Conservation (phyloP, 64 coral and sea anemone genomes). For the Trachythela sp. region DNA sequence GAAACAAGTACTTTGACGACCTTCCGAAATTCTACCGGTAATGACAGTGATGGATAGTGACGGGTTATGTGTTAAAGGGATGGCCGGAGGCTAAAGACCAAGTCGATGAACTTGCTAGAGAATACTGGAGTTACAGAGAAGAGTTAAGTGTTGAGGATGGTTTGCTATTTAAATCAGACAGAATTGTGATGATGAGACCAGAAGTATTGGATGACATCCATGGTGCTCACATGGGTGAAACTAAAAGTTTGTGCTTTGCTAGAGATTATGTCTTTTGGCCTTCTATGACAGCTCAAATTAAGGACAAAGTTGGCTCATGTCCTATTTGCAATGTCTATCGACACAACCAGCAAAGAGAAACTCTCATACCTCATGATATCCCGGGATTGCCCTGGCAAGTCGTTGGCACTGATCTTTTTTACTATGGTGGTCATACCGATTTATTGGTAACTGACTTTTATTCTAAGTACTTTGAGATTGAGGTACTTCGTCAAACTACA, state of each 20-base stretch:
- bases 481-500: neutral
- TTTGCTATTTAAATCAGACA: too few relatives aligned
- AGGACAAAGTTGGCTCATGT: constrained; percentile 31
- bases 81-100: too few relatives aligned
- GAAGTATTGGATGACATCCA: neutral
- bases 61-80: too few relatives aligned
- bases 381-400: constrained; percentile 38
- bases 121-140: too few relatives aligned
- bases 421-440: constrained; percentile 4
- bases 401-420: constrained; percentile 40
- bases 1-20: too few relatives aligned
- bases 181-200: too few relatives aligned
- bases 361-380: constrained; percentile 25
- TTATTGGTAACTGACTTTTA: constrained; percentile 24
- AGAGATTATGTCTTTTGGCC: constrained; percentile 34
- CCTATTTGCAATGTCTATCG: constrained; percentile 12
- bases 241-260: neutral
- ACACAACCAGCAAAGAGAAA: constrained; percentile 35
- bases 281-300: constrained; percentile 37
- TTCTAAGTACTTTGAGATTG: neutral
- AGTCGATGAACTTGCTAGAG: too few relatives aligned
- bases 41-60: too few relatives aligned
- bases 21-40: too few relatives aligned
- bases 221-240: neutral
- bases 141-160: too few relatives aligned